Evolutionary conservation across 2,888 invertebrate species (phyloP).

Genomic region (Ormia ochracea): DNA sequence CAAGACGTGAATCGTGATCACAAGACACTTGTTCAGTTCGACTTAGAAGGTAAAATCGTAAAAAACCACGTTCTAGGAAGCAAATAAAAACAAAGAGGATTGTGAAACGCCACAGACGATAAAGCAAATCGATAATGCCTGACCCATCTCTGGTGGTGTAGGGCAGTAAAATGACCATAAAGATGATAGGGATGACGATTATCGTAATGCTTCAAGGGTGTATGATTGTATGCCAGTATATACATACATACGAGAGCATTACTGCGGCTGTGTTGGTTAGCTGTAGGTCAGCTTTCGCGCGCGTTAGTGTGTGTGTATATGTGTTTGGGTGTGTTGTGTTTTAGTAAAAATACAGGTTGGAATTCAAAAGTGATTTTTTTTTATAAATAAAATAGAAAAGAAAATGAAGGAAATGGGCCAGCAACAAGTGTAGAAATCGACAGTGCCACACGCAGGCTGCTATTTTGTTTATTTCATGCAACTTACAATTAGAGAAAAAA

Average conservation of each 20-base stretch:
- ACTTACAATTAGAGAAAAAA: constrained; percentile 14
- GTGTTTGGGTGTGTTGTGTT: constrained; percentile 1
- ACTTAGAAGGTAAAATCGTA: too few relatives aligned
- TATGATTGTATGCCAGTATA: background rate
- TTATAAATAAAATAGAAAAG: constrained; percentile 19
- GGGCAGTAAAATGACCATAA: background rate
- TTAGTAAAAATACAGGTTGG: constrained; percentile 41
- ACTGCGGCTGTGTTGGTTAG: background rate
- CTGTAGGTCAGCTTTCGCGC: background rate
- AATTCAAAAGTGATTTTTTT: constrained; percentile 52
- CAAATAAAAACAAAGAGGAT: too few relatives aligned
- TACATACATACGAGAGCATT: background rate
- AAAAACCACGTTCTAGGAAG: too few relatives aligned
- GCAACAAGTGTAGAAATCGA: constrained; percentile 62
- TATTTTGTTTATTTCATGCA: background rate
- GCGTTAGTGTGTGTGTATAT: background rate
- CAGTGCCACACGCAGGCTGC: background rate
- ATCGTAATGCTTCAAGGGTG: background rate
- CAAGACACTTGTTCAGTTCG: too few relatives aligned
- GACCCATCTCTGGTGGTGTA: background rate
- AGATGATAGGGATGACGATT: background rate
- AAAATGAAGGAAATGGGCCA: constrained; percentile 49
- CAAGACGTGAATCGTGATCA: too few relatives aligned
- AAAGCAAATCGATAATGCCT: background rate
- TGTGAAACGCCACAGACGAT: background rate